Conservation (phyloP, 2,888 invertebrate species). For the Trachelus tabidus region DNA sequence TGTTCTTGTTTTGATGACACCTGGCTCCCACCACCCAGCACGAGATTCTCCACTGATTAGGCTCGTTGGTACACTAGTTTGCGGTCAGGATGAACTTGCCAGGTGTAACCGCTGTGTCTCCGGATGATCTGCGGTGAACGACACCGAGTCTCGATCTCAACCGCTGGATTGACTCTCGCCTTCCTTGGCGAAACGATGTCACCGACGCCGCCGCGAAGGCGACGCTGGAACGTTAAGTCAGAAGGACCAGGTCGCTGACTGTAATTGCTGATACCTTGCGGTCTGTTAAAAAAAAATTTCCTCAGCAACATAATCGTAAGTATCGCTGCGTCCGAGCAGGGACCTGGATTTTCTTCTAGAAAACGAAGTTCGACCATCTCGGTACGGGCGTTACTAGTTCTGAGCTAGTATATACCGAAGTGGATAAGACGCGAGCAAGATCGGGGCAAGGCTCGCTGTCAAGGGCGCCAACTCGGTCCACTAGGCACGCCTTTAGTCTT, state of each 20-base stretch:
- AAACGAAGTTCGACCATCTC: background rate
- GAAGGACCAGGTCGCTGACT: background rate
- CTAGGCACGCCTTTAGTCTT: slow-evolving; percentile 30
- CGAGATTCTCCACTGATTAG: background rate
- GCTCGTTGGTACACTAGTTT: background rate
- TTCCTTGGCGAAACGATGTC: background rate
- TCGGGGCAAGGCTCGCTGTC: slow-evolving; percentile 48
- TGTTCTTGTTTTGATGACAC: background rate
- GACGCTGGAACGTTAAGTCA: background rate
- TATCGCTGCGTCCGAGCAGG: background rate
- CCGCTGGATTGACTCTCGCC: background rate
- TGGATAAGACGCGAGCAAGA: slow-evolving; percentile 20
- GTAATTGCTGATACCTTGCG: background rate
- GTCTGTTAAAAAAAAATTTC: background rate
- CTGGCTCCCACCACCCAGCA: background rate
- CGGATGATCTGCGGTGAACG: slow-evolving; percentile 5
- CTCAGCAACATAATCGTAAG: background rate
- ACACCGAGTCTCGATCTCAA: background rate
- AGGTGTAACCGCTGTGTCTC: background rate
- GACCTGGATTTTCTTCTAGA: background rate
- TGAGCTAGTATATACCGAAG: background rate
- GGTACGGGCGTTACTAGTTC: background rate
- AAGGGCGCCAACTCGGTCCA: slow-evolving; percentile 49
- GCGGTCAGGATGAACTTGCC: background rate
- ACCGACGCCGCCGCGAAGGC: background rate